Percentiles rank a stretch among this genome's conserved stretches.
Evolutionary conservation across 2,113 vertebrate species (phyloP).

Genomic region (Apistogramma diplotaenia): DNA sequence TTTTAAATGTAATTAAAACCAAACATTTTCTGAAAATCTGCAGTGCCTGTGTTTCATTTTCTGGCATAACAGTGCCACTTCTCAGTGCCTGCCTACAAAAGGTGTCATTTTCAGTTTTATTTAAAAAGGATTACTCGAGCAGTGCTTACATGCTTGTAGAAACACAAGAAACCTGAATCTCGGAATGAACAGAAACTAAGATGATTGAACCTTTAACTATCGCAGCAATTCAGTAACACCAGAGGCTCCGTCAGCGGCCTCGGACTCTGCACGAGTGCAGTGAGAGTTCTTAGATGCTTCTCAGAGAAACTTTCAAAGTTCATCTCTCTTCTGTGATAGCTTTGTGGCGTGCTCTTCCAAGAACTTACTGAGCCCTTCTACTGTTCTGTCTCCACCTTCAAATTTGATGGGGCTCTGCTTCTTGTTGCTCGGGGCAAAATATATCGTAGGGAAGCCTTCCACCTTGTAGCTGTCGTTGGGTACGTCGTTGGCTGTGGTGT

Average conservation of each 20-base stretch:
- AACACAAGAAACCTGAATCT: conserved; percentile 65
- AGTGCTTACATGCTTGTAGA: conserved; percentile 72
- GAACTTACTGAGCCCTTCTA: conserved; percentile 90
- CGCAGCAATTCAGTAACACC: conserved; percentile 62
- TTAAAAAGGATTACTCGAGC: conserved; percentile 68
- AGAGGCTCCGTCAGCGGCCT: not conserved
- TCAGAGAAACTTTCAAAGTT: conserved; percentile 79
- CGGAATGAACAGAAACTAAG: conserved; percentile 62
- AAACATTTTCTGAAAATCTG: not conserved
- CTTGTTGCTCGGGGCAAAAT: conserved; percentile 85
- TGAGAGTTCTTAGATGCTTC: conserved; percentile 47
- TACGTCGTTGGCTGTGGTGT: conserved; percentile 89
- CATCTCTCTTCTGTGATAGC: conserved; percentile 81
- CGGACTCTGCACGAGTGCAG: not conserved
- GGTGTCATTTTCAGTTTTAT: conserved; percentile 66
- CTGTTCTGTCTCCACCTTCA: conserved; percentile 85
- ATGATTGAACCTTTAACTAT: conserved; percentile 39
- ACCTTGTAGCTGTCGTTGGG: conserved; percentile 84
- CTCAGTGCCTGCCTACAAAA: conserved; percentile 1
- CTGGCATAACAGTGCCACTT: not conserved
- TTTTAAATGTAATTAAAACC: conserved; percentile 36
- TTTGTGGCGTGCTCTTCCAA: conserved; percentile 87
- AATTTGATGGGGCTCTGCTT: conserved; percentile 91
- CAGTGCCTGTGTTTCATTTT: not conserved
- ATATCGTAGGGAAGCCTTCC: conserved; percentile 96